Conservation (phyloP, 2,797 vertebrate genomes). For the Diceros bicornis region DNA sequence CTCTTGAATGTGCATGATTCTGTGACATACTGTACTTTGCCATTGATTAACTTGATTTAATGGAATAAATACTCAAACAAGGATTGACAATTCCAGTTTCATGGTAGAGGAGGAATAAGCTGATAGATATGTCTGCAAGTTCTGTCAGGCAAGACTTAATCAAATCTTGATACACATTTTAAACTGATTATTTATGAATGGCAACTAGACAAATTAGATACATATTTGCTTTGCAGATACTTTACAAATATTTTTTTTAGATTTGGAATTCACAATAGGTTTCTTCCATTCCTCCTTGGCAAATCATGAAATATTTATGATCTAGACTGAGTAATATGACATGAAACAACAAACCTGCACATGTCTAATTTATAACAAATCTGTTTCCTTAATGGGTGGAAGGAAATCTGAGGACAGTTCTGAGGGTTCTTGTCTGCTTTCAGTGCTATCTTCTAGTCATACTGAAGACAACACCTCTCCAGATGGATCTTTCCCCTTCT, state of each 20-base stretch:
- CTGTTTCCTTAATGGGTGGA: constrained; percentile 92
- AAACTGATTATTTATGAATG: constrained; percentile 62
- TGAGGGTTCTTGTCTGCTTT: constrained; percentile 93
- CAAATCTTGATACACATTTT: constrained; percentile 84
- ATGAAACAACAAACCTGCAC: constrained; percentile 68
- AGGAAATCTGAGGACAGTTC: constrained; percentile 87
- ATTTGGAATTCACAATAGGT: constrained; percentile 79
- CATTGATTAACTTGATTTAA: not conserved
- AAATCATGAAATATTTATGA: constrained; percentile 77
- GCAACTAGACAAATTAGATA: not conserved
- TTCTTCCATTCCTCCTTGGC: constrained; percentile 72
- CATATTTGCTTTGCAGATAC: constrained; percentile 70
- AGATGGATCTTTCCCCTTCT: constrained; percentile 93
- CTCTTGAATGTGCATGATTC: constrained; percentile 72
- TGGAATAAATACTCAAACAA: constrained; percentile 26
- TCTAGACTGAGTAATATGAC: constrained; percentile 56
- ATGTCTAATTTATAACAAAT: constrained; percentile 89
- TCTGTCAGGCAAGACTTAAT: constrained; percentile 85
- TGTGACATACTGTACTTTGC: constrained; percentile 66
- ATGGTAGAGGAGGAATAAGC: constrained; percentile 83
- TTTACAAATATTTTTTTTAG: constrained; percentile 72
- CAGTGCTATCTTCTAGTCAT: constrained; percentile 96
- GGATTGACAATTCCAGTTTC: not conserved
- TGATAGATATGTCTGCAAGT: constrained; percentile 85
- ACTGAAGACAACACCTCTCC: constrained; percentile 95